phyloP scores from a whole-genome alignment of 2,797 vertebrate genomes.

The Betta splendens region DNA sequence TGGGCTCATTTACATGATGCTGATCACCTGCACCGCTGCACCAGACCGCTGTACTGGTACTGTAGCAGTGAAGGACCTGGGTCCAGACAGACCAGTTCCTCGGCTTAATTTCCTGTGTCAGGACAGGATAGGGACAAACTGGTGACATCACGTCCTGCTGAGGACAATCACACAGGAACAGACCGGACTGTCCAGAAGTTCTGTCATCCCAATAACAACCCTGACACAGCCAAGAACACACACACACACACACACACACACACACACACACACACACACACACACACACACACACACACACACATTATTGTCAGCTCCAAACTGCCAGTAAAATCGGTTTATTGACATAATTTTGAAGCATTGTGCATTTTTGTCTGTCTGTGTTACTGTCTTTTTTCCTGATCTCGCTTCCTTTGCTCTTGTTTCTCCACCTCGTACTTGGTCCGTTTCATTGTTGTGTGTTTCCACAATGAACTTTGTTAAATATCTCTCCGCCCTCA shows the following conservation, averaged over 20 bases:
- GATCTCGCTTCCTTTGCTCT: conserved; percentile 40
- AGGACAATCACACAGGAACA: conserved; percentile 78
- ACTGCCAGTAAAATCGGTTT: conserved; percentile 61
- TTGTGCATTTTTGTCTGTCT: conserved; percentile 58
- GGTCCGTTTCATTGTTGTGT: conserved; percentile 23
- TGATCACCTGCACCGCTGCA: conserved; percentile 4
- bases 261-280: too few species aligned
- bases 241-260: conserved; percentile 32
- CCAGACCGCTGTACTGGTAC: conserved; percentile 1
- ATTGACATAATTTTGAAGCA: conserved; percentile 65
- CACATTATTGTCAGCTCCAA: conserved; percentile 66
- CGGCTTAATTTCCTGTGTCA: conserved; percentile 73
- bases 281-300: conserved; percentile 31
- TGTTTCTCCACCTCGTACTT: conserved; percentile 36
- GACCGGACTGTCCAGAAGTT: conserved; percentile 52
- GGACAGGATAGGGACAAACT: conserved; percentile 71
- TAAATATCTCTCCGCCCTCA: conserved; percentile 6
- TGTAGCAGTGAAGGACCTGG: conserved; percentile 8
- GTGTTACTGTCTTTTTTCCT: conserved; percentile 24
- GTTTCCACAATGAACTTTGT: conserved; percentile 15
- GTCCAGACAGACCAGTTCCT: conserved; percentile 35
- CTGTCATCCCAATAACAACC: conserved; percentile 70
- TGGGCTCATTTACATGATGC: neutral
- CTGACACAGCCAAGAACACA: conserved; percentile 38
- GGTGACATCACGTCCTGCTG: conserved; percentile 76